A percentile compares a stretch with the other conserved stretches of the same genome.
Conservation (phyloP, 2,113 vertebrate species). For the Indicator indicator region DNA sequence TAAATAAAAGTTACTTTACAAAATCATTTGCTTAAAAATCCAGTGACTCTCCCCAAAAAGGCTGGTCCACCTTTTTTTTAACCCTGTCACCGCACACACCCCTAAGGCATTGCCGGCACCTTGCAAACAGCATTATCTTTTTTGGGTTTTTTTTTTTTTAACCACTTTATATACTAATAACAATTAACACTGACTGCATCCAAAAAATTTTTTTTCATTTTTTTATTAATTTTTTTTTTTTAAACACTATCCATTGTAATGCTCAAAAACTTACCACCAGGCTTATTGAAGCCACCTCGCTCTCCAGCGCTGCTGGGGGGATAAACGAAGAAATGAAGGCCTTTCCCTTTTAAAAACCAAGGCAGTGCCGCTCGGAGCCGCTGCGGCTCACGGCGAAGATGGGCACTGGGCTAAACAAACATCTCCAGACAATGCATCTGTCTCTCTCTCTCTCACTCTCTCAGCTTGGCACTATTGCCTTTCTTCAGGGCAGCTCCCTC, state of each 20-base stretch:
- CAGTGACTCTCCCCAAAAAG: constrained; percentile 74
- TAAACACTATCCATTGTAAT: constrained; percentile 96
- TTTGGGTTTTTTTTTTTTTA: constrained; percentile 64
- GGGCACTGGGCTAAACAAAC: constrained; percentile 87
- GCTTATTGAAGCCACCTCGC: constrained; percentile 99
- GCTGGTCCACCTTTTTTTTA: constrained; percentile 74
- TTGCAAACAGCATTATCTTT: constrained; percentile 34
- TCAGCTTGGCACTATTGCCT: constrained; percentile 85
- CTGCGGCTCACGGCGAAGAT: constrained; percentile 92
- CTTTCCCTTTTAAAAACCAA: constrained; percentile 92
- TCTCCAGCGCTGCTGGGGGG: constrained; percentile 99
- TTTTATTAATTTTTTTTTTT: constrained; percentile 68
- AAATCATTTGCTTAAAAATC: constrained; percentile 39
- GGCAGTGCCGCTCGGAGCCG: constrained; percentile 96
- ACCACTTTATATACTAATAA: constrained; percentile 78
- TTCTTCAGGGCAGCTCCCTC: constrained; percentile 85
- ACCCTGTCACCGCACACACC: constrained; percentile 78
- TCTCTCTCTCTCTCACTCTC: constrained; percentile 80
- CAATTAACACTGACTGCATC: constrained; percentile 44
- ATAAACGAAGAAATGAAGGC: constrained; percentile 99
- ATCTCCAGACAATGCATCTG: constrained; percentile 84
- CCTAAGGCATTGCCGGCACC: constrained; percentile 85
- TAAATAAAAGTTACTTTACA: constrained; percentile 55
- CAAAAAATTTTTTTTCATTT: neutral
- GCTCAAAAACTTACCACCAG: constrained; percentile 99